These are phyloP conservation scores for Glyphotaelius pellucidus DNA, from an alignment of 2,888 invertebrate species.

Conservation along the genomic window DNA sequence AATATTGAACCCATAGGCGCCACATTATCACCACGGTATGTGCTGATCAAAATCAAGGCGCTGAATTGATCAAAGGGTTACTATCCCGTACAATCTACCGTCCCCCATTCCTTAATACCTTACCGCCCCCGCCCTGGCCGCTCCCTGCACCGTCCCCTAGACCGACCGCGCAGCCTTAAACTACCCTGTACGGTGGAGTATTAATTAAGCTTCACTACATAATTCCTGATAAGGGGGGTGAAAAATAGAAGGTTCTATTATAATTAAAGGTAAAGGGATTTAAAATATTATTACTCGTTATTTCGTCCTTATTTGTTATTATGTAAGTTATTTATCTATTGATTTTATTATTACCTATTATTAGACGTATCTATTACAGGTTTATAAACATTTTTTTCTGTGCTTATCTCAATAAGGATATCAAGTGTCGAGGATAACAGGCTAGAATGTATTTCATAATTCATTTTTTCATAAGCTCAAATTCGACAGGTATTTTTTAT, in stretches of 20 bases:
- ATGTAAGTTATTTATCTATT: background rate
- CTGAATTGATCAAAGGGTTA: slow-evolving; percentile 21
- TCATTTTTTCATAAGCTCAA: no score
- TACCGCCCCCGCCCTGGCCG: background rate
- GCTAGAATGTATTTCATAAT: no score
- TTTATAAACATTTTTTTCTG: no score
- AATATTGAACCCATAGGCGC: background rate
- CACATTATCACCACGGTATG: slow-evolving; percentile 8
- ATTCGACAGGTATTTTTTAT: no score
- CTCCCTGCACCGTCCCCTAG: background rate
- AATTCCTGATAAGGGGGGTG: background rate
- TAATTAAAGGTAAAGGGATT: background rate
- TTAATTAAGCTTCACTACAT: background rate
- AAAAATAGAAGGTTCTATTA: background rate
- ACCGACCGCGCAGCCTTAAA: background rate
- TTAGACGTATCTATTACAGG: no score
- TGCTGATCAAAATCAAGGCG: slow-evolving; percentile 11
- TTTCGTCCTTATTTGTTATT: background rate
- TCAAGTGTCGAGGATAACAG: no score
- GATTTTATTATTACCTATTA: no score
- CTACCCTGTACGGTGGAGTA: background rate
- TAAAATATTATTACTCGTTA: background rate
- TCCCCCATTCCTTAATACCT: background rate
- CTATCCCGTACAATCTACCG: background rate
- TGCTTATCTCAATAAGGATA: no score